Percentiles rank a stretch among this genome's conserved stretches.
Evolutionary conservation across 1,140 invertebrate species (phyloP).

Genomic region (Pogonognathellus flavescens): DNA sequence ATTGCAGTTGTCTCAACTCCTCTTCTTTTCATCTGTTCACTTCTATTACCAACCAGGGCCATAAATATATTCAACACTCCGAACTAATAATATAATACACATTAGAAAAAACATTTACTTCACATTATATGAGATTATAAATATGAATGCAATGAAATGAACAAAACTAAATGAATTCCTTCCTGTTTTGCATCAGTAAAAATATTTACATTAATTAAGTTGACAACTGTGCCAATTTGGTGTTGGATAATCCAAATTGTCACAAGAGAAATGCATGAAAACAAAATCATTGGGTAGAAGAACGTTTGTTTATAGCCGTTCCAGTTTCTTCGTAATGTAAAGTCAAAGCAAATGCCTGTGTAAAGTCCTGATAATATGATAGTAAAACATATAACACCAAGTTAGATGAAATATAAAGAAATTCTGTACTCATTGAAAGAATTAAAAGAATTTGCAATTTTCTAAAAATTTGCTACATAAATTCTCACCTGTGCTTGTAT

Average conservation of each 20-base stretch:
- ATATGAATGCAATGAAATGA: too few species aligned
- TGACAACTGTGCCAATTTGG: neutral
- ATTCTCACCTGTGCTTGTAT: too few species aligned
- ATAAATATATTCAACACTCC: neutral
- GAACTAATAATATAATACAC: neutral
- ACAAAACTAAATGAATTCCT: neutral
- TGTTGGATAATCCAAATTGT: neutral
- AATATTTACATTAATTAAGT: slow-evolving; percentile 10
- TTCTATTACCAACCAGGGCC: too few species aligned
- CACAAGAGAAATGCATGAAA: neutral
- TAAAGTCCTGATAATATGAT: neutral
- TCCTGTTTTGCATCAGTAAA: neutral
- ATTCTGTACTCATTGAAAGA: too few species aligned
- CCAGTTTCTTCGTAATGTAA: neutral
- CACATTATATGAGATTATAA: too few species aligned
- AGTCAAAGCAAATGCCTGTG: neutral
- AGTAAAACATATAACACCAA: too few species aligned
- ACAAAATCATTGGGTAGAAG: slow-evolving; percentile 5
- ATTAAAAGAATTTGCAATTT: too few species aligned
- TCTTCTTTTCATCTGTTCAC: too few species aligned
- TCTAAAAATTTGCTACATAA: too few species aligned
- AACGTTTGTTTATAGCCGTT: slow-evolving; percentile 9
- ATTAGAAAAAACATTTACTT: neutral
- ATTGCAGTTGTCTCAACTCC: neutral
- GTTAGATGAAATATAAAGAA: too few species aligned